These are phyloP conservation scores for Cassiopea xamachana DNA, from an alignment of 30 jellyfish, hydroid and myxozoan species.

Conservation along the genomic window DNA sequence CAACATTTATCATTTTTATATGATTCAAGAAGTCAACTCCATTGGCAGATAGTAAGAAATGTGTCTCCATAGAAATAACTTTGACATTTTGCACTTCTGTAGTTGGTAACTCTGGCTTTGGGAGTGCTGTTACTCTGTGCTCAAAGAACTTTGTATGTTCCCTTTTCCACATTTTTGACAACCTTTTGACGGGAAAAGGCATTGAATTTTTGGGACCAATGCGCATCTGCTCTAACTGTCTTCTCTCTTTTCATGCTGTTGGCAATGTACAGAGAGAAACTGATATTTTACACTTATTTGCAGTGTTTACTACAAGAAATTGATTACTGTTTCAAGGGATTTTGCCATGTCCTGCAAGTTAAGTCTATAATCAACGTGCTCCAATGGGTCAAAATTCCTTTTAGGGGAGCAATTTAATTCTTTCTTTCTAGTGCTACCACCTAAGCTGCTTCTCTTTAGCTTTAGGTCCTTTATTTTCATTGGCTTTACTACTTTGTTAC, in stretches of 20 bases:
- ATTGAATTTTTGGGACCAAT: no score
- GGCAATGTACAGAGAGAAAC: no score
- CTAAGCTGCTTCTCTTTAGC: constrained; percentile 19
- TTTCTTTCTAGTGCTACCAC: constrained; percentile 37
- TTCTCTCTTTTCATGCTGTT: no score
- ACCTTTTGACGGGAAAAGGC: no score
- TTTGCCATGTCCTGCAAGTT: constrained; percentile 21
- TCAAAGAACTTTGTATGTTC: constrained; percentile 2
- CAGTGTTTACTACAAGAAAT: no score
- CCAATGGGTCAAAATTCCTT: constrained; percentile 22
- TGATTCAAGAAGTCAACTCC: constrained; percentile 11
- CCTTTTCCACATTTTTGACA: no score
- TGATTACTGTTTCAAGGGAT: neutral
- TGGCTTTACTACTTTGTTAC: constrained; percentile 17
- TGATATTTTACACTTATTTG: no score
- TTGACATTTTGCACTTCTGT: constrained; percentile 5
- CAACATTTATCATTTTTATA: neutral
- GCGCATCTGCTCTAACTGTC: no score
- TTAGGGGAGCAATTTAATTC: constrained; percentile 47
- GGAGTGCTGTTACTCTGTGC: constrained; percentile 36
- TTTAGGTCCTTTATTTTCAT: constrained; percentile 30
- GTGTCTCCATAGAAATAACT: constrained; percentile 3
- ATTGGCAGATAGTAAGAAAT: neutral
- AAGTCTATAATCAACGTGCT: neutral
- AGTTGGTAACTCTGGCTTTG: neutral